phyloP scores from a whole-genome alignment of 2,113 vertebrate species.

The Thymallus thymallus region DNA sequence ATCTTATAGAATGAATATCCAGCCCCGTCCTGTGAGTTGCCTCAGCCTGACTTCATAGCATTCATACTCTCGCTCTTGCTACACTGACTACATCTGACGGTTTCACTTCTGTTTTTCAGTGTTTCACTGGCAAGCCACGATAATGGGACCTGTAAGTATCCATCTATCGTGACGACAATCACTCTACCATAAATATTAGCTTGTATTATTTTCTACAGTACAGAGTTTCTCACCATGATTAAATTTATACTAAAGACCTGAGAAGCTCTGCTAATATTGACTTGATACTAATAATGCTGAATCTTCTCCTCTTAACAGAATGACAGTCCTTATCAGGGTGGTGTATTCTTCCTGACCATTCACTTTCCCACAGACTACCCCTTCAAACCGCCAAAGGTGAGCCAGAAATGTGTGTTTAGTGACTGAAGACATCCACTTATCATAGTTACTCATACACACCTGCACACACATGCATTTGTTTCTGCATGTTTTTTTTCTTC shows the following conservation, averaged over 20 bases:
- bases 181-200: conserved; percentile 8
- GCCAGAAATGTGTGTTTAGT: neutral
- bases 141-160: conserved; percentile 99
- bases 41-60: neutral
- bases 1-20: neutral
- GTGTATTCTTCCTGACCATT: conserved; percentile 99
- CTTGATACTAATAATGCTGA: neutral
- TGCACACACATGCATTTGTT: neutral
- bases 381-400: conserved; percentile 99
- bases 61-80: neutral
- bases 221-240: neutral
- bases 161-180: neutral
- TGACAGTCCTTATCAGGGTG: conserved; percentile 99
- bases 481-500: neutral
- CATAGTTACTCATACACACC: too few species aligned
- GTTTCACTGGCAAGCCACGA: conserved; percentile 99
- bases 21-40: neutral
- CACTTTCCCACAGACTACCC: conserved; percentile 99
- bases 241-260: neutral
- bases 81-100: neutral
- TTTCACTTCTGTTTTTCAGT: conserved; percentile 71
- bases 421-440: neutral
- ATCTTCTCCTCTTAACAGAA: conserved; percentile 75
- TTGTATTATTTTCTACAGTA: neutral
- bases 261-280: neutral